phyloP scores from a whole-genome alignment of 2,888 invertebrate species.

The Rhodophaea formosa region DNA sequence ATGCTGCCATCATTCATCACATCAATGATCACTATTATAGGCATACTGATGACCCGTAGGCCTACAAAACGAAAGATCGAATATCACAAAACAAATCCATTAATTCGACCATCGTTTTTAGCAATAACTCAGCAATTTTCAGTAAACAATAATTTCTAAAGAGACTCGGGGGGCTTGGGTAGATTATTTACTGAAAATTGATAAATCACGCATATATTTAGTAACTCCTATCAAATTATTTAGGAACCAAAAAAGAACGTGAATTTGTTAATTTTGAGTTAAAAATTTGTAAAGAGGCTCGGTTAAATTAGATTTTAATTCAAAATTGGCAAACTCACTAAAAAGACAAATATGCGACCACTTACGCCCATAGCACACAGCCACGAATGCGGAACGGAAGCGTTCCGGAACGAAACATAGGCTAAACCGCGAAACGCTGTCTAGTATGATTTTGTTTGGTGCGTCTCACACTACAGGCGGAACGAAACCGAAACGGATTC shows the following conservation, averaged over 20 bases:
- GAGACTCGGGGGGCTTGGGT: neutral
- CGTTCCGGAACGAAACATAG: no score
- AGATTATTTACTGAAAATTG: neutral
- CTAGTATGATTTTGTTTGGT: no score
- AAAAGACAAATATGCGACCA: no score
- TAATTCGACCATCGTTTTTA: neutral
- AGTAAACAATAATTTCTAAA: neutral
- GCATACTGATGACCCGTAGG: no score
- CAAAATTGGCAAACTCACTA: neutral
- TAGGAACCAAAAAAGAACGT: neutral
- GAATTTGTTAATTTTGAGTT: neutral
- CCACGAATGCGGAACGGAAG: no score
- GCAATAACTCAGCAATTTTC: neutral
- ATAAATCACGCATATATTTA: neutral
- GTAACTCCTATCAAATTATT: neutral
- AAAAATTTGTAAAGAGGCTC: neutral
- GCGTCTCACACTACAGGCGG: no score
- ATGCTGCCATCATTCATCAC: no score
- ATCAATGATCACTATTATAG: no score
- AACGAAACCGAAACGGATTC: no score
- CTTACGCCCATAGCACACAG: no score
- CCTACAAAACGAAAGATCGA: neutral
- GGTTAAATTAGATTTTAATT: neutral
- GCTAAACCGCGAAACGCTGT: no score
- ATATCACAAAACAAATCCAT: neutral